Base-by-base conservation (phyloP, 23 tunicate genomes). In the Clavelina lepadiformis region DNA sequence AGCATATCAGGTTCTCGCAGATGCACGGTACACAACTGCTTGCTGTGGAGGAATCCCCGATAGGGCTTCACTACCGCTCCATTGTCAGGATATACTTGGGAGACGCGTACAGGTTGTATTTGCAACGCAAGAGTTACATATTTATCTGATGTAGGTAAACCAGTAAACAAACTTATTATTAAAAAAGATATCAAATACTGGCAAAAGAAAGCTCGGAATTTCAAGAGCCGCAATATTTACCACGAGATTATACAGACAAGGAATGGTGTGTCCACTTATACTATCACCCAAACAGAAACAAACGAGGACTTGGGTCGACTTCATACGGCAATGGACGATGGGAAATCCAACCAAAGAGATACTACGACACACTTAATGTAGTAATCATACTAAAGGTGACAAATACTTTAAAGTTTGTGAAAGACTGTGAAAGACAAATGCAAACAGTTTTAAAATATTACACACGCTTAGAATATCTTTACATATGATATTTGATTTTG, bases 161-260 rank as follows among this genome's bases (percentile, higher is more conserved):
- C n/a, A n/a, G n/a, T n/a, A 26, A 60, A 7, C 5, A 7, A 15
- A 26, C 71, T 38, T 19, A 11, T 65, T 6, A 26, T 38, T 7
- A 2, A 41, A 35, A 1, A 33, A 93, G 98, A 49, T 94, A 94
- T 35, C 99, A 94, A 56, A 94, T 94, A 21, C 67, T 94, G 27
- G 74, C 95, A 19, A 86, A 77, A 45, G 96, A 86, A 24, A 76
- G 86, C 38, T 81, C 92, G 0, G 85, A 77, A 33, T 79, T 86
- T 46, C 76, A 74, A 33, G 94, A 88, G 28, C 60, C 78, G 8
- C 67, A 64, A 29, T 94, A 88, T 50, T 67, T 86, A 2, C 85
- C 99, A 28, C 99, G 99, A 33, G 99, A 94, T 59, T 94, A 94
- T 78, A 94, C 99, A 13, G 86, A 86, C 66, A 94, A 82, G 62